Conservation (phyloP, 2,888 invertebrate species). For the Trichacis sp. region DNA sequence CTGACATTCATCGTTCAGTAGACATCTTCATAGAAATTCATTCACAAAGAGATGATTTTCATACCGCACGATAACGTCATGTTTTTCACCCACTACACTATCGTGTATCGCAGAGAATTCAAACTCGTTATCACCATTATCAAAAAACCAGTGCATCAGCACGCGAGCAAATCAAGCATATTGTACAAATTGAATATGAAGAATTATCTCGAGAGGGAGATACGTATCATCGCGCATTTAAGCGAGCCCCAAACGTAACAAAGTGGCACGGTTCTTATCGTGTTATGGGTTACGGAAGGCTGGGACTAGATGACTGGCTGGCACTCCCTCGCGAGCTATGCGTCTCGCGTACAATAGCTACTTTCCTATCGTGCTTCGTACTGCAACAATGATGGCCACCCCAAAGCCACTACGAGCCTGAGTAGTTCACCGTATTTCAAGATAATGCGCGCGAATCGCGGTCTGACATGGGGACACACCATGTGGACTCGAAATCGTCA, state of each 20-base stretch:
- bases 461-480: conserved; percentile 15
- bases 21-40: too few relatives aligned
- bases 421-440: conserved; percentile 58
- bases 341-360: conserved; percentile 63
- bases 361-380: conserved; percentile 63
- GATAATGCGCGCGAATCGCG: conserved; percentile 61
- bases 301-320: conserved; percentile 16
- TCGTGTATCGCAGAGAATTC: too few relatives aligned
- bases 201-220: conserved; percentile 48
- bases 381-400: conserved; percentile 63
- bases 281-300: conserved; percentile 55
- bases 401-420: conserved; percentile 41
- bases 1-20: too few relatives aligned
- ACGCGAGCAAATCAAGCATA: conserved; percentile 43
- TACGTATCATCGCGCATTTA: conserved; percentile 60
- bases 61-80: too few relatives aligned
- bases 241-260: conserved; percentile 62
- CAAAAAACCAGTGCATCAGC: conserved; percentile 12
- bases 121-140: not conserved
- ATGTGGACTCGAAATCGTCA: conserved; percentile 25
- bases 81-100: too few relatives aligned
- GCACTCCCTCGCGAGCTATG: conserved; percentile 51
- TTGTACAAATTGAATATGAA: conserved; percentile 51
- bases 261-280: conserved; percentile 68
- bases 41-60: too few relatives aligned